Evolutionary conservation across 2,113 vertebrate genomes (phyloP).

Genomic region (Uria aalge): DNA sequence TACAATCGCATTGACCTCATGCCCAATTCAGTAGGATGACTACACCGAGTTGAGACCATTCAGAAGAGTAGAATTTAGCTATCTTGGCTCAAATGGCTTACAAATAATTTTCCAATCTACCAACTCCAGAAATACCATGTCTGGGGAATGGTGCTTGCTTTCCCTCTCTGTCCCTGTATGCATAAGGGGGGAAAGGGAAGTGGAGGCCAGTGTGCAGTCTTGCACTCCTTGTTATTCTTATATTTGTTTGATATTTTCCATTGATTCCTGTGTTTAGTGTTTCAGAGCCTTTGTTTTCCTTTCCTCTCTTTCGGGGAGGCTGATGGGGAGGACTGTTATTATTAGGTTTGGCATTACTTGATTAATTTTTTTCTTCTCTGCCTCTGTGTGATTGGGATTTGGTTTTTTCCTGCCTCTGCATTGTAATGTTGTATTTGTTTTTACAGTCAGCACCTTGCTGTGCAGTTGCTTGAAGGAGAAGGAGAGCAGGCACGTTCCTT

Average conservation of each 20-base stretch:
- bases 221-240: slow-evolving; percentile 30
- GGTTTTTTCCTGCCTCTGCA: slow-evolving; percentile 46
- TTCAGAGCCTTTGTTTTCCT: slow-evolving; percentile 48
- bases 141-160: not conserved
- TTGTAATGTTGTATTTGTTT: slow-evolving; percentile 44
- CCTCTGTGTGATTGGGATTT: slow-evolving; percentile 32
- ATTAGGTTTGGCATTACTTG: slow-evolving; percentile 50
- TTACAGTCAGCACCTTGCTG: slow-evolving; percentile 46
- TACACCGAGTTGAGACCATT: not conserved
- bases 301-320: slow-evolving; percentile 36
- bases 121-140: not conserved
- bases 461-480: slow-evolving; percentile 19
- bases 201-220: not conserved
- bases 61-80: not conserved
- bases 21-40: not conserved
- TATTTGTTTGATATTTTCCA: slow-evolving; percentile 50
- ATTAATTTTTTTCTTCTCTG: slow-evolving; percentile 46
- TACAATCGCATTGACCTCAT: not conserved
- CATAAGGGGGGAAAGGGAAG: not conserved
- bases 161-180: not conserved
- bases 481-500: slow-evolving; percentile 1
- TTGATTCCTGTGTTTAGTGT: slow-evolving; percentile 46
- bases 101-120: not conserved
- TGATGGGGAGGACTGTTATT: slow-evolving; percentile 19
- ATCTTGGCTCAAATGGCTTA: not conserved